Conservation (phyloP, 2,888 invertebrate genomes). For the Caenorhabditis afra region DNA sequence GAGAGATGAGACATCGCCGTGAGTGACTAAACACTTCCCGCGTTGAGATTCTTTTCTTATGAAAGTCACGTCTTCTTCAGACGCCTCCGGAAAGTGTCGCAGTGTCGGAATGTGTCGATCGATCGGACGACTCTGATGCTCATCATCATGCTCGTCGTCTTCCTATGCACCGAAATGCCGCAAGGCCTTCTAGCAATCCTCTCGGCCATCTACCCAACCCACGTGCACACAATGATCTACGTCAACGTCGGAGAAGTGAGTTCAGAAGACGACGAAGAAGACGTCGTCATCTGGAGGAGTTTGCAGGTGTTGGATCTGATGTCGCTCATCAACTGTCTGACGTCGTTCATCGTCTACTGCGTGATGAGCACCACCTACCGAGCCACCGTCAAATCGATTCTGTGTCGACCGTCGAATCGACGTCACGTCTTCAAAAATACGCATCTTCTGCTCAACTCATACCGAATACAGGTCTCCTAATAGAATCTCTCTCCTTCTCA, state of each 20-base stretch:
- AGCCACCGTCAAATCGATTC: slow-evolving; percentile 61
- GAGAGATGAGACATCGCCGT: slow-evolving; percentile 38
- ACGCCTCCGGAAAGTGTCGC: slow-evolving; percentile 48
- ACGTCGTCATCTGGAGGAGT: too few species aligned
- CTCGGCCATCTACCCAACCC: slow-evolving; percentile 74
- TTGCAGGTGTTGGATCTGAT: slow-evolving; percentile 69
- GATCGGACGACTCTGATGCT: slow-evolving; percentile 74
- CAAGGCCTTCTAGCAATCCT: slow-evolving; percentile 72
- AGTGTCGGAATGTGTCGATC: slow-evolving; percentile 55
- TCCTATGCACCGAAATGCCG: slow-evolving; percentile 73
- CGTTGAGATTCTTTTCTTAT: background rate
- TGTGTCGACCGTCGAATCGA: slow-evolving; percentile 34
- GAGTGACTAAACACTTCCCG: slow-evolving; percentile 12
- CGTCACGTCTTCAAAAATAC: slow-evolving; percentile 42
- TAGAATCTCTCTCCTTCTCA: slow-evolving; percentile 35
- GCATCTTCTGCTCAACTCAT: slow-evolving; percentile 59
- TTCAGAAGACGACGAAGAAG: too few species aligned
- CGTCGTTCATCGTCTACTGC: slow-evolving; percentile 72
- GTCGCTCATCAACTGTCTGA: slow-evolving; percentile 72
- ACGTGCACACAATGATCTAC: slow-evolving; percentile 72
- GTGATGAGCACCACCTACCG: slow-evolving; percentile 72
- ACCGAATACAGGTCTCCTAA: slow-evolving; percentile 59
- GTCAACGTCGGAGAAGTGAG: slow-evolving; percentile 73
- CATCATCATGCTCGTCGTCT: slow-evolving; percentile 73
- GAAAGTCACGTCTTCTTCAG: slow-evolving; percentile 27